Evolutionary conservation across 2,797 vertebrate genomes (phyloP).

Genomic region (Hoplostethus atlanticus): DNA sequence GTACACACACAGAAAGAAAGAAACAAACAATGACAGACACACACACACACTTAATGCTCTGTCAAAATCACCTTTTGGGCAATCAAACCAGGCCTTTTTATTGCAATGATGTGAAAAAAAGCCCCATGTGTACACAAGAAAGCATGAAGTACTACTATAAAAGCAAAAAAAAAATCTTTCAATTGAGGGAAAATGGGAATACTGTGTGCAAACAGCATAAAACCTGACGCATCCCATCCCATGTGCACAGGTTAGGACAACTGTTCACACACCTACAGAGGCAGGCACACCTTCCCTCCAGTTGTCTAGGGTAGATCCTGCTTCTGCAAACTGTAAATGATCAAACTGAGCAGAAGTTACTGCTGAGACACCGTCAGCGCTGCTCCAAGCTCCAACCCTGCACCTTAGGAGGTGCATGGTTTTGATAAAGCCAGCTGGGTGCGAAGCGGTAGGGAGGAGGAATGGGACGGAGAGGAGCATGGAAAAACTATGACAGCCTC

Average conservation of each 20-base stretch:
- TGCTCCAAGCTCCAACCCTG: not conserved
- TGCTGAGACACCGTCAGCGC: constrained; percentile 25
- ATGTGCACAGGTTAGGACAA: constrained; percentile 1
- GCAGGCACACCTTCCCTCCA: constrained; percentile 26
- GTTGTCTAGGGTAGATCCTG: constrained; percentile 18
- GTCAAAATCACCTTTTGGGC: not conserved
- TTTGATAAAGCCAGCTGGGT: constrained; percentile 43
- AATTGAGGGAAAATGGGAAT: not conserved
- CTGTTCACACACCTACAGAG: constrained; percentile 5
- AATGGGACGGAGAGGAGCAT: not conserved
- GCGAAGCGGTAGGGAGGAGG: constrained; percentile 28
- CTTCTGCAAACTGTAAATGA: constrained; percentile 36
- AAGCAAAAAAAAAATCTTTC: not conserved
- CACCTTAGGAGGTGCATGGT: constrained; percentile 37
- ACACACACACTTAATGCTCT: constrained; percentile 1
- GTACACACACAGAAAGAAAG: constrained; percentile 5
- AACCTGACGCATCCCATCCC: constrained; percentile 6
- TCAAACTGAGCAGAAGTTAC: constrained; percentile 45
- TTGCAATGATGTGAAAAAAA: not conserved
- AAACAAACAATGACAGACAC: constrained; percentile 13
- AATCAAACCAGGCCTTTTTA: not conserved
- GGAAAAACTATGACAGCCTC: not conserved
- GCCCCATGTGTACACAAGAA: not conserved
- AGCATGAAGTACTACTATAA: not conserved
- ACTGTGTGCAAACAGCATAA: not conserved